Base-by-base conservation (phyloP, 2,113 vertebrate genomes). In the Tachysurus vachellii region DNA sequence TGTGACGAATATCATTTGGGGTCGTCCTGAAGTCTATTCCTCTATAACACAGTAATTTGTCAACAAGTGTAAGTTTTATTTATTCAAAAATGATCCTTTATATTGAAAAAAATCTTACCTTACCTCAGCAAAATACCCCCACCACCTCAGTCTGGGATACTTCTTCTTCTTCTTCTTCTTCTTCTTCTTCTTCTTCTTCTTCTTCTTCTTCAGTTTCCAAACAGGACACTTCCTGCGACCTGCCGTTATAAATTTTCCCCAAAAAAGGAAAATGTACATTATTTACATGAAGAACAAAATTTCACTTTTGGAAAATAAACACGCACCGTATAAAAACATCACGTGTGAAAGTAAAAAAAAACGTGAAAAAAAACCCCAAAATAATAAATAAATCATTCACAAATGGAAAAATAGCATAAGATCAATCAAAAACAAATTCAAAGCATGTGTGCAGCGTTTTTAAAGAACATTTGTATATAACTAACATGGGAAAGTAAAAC, bases 91-190 rank as follows among this genome's bases (percentile, higher is more conserved):
- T 4, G 26, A 64, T 11, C 12, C 26, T 44, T 12, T 36, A 7
- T 31, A 11, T 10, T 50, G 19, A n/a, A 71, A 42, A 21, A 73
- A 1, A 44, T 11, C 36, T 10, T 71, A 42, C 17, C 36, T 4
- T 13, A 54, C 94, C 95, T 95, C 93, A 93, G 93, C 94, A 95
- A 96, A 96, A 97, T 97, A 98, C 97, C 97, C 97, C 96, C 76
- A 77, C 2, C 26, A 28, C 21, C 56, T 42, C 31, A 42, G 14
- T 19, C 31, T 12, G 0, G 19, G 31, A 61, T 8, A 26, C 1
- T 23, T 61, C 59, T 26, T 61, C 59, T 62, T 23, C 62, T 26
- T 62, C 61, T 64, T 28, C 26, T 9, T 62, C 59, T 62, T 21
- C 64, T 28, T 66, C n/a, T 31, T 68, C 13, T 31, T 36, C 36